Conservation (phyloP, 2,888 invertebrate genomes). For the Diaphora mendica region DNA sequence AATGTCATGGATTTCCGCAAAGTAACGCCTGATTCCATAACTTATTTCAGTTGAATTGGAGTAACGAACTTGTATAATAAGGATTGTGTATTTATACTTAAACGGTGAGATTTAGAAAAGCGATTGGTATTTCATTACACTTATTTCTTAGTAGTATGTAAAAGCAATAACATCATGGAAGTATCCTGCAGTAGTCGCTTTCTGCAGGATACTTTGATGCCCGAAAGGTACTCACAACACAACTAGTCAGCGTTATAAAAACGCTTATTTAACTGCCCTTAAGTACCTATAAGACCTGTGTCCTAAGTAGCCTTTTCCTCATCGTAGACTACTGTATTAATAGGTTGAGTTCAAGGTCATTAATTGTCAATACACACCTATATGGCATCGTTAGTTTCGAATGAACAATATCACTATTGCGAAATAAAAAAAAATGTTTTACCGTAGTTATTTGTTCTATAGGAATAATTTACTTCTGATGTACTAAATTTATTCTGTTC, state of each 20-base stretch:
- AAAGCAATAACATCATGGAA: no score
- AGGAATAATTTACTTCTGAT: not conserved
- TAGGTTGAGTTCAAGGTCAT: constrained; percentile 27
- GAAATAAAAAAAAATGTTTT: not conserved
- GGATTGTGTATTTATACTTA: not conserved
- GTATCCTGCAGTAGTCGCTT: no score
- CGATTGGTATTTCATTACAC: constrained; percentile 29
- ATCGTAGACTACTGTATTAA: no score
- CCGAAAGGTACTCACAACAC: no score
- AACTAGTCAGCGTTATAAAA: no score
- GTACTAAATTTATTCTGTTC: not conserved
- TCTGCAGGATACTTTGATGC: no score
- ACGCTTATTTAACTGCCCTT: no score
- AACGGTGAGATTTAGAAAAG: constrained; percentile 17
- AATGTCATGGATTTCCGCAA: no score
- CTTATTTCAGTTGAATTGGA: not conserved
- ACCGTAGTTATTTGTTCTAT: not conserved
- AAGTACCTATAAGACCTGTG: no score
- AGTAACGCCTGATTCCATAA: no score
- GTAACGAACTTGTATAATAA: no score
- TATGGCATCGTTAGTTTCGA: constrained; percentile 17
- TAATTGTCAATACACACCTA: constrained; percentile 19
- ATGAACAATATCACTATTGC: not conserved
- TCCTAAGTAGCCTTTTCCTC: no score
- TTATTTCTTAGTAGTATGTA: constrained; percentile 28